Conservation (phyloP, 2,797 vertebrate species). For the Malacoctenus gilli region DNA sequence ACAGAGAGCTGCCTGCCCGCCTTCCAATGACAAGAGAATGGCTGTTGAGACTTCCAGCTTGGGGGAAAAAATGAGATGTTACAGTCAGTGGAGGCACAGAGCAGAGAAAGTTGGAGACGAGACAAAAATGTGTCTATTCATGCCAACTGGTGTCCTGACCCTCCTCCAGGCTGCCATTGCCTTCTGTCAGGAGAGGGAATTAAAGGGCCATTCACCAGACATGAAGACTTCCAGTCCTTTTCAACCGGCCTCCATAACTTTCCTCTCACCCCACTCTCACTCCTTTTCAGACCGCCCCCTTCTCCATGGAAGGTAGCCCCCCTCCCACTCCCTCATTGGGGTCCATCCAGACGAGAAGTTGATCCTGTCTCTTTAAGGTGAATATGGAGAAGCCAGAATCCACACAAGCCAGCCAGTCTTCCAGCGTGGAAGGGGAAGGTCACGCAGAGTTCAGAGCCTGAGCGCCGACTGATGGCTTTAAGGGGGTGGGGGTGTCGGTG, state of each 20-base stretch:
- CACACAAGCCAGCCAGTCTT: conserved; percentile 75
- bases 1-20: conserved; percentile 70
- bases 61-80: conserved; percentile 74
- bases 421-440: conserved; percentile 83
- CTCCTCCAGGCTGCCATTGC: conserved; percentile 78
- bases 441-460: conserved; percentile 87
- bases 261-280: conserved; percentile 15
- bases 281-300: conserved; percentile 38
- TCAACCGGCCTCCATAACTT: conserved; percentile 16
- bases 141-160: conserved; percentile 81
- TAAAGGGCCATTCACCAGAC: conserved; percentile 76
- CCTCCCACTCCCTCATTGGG: conserved; percentile 9
- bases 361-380: conserved; percentile 74
- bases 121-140: conserved; percentile 82
- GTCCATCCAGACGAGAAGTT: conserved; percentile 22
- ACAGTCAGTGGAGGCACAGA: conserved; percentile 71
- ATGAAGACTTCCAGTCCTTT: conserved; percentile 58
- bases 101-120: conserved; percentile 77
- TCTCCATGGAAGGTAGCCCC: too few relatives aligned
- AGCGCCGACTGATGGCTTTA: conserved; percentile 85
- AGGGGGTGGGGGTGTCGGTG: conserved; percentile 83
- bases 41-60: conserved; percentile 76
- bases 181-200: conserved; percentile 77
- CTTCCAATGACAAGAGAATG: conserved; percentile 75
- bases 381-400: conserved; percentile 77